Base-by-base conservation (phyloP, 2,888 invertebrate species). In the Nemurella pictetii region DNA sequence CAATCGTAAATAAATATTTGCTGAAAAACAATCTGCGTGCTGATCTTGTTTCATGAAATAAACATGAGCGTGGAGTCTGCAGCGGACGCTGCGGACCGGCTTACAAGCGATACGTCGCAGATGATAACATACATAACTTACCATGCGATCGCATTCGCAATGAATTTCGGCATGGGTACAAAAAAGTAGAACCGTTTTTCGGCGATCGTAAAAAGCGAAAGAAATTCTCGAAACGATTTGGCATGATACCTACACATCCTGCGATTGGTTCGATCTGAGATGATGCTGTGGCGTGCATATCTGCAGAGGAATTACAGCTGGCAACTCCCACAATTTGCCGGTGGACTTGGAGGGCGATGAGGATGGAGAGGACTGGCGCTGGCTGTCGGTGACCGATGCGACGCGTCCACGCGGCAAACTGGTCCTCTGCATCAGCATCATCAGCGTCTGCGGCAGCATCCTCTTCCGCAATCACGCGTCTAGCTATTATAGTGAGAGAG, bases 1-100 rank as follows among this genome's bases (percentile, higher is more conserved):
- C 80, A 30, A 35, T 81, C 80, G 80, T 81, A 81, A 81, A 81
- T 30, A 81, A n/a, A 35, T 32, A 81, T 35, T 30, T 35, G 35
- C 29, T 35, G 32, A 81, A 81, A 81, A 81, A 81, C 80, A 20
- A 26, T 81, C 80, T 35, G 32, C 36, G 32, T 81, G 80, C 80
- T 15, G 30, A 30, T 29, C 80, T 80, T 29, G 32, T 32, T 80
- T 80, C n/a, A 80, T 80, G 29, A 35, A 30, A 80, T 30, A 80
- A 5, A 81, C 80, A 81, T 36, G 80, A 81, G 36, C 35, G 20
- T 81, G 80, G 26, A 26, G 80, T 30, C n/a, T 26, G 55, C 55
- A 20, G 20, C 35, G 80, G 26, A 26, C 35, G 3, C n/a, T 26
- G 55, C 55, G 55, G 55, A 12, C 55, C 55, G 55, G 12, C 55